Evolutionary conservation across 2,113 vertebrate species (phyloP).

Genomic region (Marmota monax): DNA sequence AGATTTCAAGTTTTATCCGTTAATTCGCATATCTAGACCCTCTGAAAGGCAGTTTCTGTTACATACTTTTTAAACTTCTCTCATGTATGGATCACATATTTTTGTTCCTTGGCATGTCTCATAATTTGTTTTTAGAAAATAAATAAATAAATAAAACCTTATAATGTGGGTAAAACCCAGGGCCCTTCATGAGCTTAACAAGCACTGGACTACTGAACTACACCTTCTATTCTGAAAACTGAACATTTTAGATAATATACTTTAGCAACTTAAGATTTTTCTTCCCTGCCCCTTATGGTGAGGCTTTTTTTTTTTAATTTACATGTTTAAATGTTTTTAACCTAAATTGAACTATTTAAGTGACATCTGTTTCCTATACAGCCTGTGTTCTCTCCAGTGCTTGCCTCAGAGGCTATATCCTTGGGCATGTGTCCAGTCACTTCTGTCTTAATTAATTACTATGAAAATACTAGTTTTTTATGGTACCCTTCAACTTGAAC

Average conservation of each 20-base stretch:
- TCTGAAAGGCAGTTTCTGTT: not conserved
- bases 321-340: not conserved
- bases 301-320: not conserved
- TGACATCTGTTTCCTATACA: not conserved
- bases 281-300: not conserved
- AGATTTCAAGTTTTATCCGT: not conserved
- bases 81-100: not conserved
- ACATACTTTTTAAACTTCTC: not conserved
- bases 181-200: not conserved
- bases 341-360: not conserved
- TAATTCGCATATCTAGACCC: not conserved
- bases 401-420: not conserved
- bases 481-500: not conserved
- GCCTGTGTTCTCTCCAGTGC: not conserved
- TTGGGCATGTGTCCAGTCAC: not conserved
- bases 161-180: not conserved
- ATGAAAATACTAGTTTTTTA: not conserved
- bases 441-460: not conserved
- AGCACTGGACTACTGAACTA: not conserved
- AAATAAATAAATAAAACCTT: not conserved
- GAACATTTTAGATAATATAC: not conserved
- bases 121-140: not conserved
- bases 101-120: not conserved
- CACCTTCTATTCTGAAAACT: not conserved
- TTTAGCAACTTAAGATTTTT: not conserved